Base-by-base conservation (phyloP, 2,113 vertebrate genomes). In the Oxyruncus cristatus region DNA sequence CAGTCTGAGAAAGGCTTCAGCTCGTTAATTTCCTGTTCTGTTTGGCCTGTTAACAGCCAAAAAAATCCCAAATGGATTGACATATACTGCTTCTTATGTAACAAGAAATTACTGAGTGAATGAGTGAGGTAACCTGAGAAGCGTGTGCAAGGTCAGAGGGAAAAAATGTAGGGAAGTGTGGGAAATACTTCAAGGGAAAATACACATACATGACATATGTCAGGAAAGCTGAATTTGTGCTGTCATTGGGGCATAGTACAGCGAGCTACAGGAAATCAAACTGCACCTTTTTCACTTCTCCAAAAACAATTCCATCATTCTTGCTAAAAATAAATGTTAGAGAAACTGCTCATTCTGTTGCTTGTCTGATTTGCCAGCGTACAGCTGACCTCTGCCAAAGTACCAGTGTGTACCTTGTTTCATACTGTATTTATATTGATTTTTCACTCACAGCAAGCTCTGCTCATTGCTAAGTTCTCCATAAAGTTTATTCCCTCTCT, bases 341-440 rank as follows among this genome's bases (percentile, higher is more conserved):
- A 87, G 65, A 85, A 92, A 75, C 35, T 85, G 19, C 15, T 85
- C 47, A 72, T 71, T 70, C 42, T 81, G n/a, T 76, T 72, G 4
- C 33, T 81, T 65, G 44, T 78, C 56, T 85, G 44, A 85, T 94
- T 92, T 89, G 17, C 41, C 74, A 92, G 39, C 56, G 35, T 74
- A 37, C 33, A 75, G 35, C 44, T 65, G 61, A 95, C 87, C 84
- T 88, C 77, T 91, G 46, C 22, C 56, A 44, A 52, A 50, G n/a
- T 72, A 72, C 37, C 59, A 81, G 8, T 20, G 6, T 65, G 49
- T 79, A 27, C 56, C 53, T 91, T 89, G 61, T 78, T 89, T 83
- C 77, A 53, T 78, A 78, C 18, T 68, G n/a, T 62, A 78, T 82
- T 94, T 94, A 58, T 89, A 94, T 82, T 35, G 82, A 95, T 94